Evolutionary conservation across 2,797 vertebrate species (phyloP).

Genomic region (Rhinogobio ventralis): DNA sequence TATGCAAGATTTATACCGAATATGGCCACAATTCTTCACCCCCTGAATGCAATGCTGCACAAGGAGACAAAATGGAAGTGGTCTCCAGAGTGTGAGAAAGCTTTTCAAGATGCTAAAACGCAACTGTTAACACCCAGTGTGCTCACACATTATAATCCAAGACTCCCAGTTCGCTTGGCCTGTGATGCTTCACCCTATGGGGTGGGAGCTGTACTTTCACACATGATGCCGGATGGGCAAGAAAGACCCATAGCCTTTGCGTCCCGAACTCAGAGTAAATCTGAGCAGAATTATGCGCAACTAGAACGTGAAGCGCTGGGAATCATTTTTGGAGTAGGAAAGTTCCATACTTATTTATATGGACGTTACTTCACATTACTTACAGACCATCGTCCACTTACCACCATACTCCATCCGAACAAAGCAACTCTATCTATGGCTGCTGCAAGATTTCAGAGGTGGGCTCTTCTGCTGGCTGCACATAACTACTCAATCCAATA

Average conservation of each 20-base stretch:
- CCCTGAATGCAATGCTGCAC: neutral
- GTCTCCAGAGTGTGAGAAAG: neutral
- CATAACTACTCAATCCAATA: neutral
- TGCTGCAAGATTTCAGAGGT: neutral
- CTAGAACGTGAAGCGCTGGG: neutral
- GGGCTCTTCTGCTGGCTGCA: neutral
- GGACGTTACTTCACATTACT: neutral
- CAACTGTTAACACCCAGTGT: neutral
- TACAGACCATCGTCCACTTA: neutral
- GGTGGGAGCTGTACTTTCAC: neutral
- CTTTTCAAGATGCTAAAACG: neutral
- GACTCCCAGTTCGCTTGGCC: neutral
- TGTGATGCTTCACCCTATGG: neutral
- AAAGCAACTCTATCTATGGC: slow-evolving; percentile 4
- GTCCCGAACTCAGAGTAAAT: neutral
- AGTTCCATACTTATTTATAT: neutral
- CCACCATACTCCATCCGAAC: neutral
- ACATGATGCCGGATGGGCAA: neutral
- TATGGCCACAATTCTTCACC: neutral
- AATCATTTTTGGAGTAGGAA: neutral
- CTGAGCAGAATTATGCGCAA: neutral
- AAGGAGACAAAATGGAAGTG: neutral
- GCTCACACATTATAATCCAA: neutral
- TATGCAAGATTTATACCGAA: neutral
- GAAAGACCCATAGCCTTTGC: neutral